Base-by-base conservation (phyloP, 2,113 vertebrate genomes). In the Megaleporinus macrocephalus region DNA sequence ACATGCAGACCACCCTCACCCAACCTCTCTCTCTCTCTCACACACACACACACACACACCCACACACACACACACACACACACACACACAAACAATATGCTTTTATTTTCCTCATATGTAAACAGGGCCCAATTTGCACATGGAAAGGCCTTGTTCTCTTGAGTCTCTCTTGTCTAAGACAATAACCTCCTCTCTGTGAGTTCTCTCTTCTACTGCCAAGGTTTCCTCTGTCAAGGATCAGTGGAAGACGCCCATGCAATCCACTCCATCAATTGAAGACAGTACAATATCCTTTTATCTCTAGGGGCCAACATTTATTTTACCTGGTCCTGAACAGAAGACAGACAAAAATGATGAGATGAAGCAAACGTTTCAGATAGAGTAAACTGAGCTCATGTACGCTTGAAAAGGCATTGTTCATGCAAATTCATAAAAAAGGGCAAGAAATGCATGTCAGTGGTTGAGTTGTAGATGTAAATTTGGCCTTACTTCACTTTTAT, bases 161-260 rank as follows among this genome's bases (percentile, higher is more conserved):
- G 18, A 62, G 74, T 77, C 74, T 71, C 41, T 55, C 30, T 20
- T 72, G 47, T 77, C 62, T 12, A 80, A 57, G 53, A 80, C 78
- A 84, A 77, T 14, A 84, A 57, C 73, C 78, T 78, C 44, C 57
- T 71, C 51, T 76, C 69, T 47, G 22, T 49, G n/a, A 55, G 65
- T 77, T 73, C 83, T 77, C 26, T 80, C 71, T 80, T 85, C 74
- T 63, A 36, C 33, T 73, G 79, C 74, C 83, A 85, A 85, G 49
- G 79, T 68, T 72, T 76, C 68, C 62, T 65, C 29, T 68, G 74
- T 85, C 83, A 84, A 70, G 76, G 73, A 81, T 85, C 68, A 70
- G 51, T 51, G 55, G 20, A 81, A 71, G 66, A 81, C 66, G 30
- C 83, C 73, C 59, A 73, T 73, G 24, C 73, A 81, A 44, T 76